Conservation (phyloP, 2,113 vertebrate genomes). For the Hiodon alosoides region DNA sequence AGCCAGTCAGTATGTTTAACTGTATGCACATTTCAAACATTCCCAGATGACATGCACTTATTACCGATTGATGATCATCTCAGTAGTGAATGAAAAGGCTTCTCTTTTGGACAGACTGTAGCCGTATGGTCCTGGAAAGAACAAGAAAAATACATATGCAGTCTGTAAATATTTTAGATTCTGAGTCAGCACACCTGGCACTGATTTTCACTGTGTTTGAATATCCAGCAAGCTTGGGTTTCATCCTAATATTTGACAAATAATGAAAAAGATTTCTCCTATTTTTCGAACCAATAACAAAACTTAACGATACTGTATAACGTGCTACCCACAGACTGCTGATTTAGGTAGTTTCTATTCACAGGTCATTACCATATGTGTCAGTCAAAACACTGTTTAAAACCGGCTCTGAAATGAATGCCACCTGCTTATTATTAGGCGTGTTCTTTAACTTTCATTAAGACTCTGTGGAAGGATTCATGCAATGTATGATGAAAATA, state of each 20-base stretch:
- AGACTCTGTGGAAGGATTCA: background rate
- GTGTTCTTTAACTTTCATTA: background rate
- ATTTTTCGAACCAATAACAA: constrained; percentile 1
- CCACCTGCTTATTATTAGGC: background rate
- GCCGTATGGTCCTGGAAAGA: background rate
- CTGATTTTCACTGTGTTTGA: background rate
- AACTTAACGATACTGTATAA: constrained; percentile 1
- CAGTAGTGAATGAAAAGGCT: constrained; percentile 2
- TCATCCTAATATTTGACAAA: background rate
- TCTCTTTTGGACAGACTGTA: background rate
- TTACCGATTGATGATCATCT: constrained; percentile 12
- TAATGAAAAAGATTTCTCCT: background rate
- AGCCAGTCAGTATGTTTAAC: constrained; percentile 19
- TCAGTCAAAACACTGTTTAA: constrained; percentile 4
- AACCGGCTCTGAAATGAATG: background rate
- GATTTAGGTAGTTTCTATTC: constrained; percentile 4
- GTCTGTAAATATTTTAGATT: background rate
- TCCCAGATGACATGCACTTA: constrained; percentile 6
- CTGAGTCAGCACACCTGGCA: background rate
- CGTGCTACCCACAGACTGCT: background rate
- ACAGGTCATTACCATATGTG: constrained; percentile 7
- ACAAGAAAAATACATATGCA: background rate
- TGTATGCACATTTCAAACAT: constrained; percentile 12
- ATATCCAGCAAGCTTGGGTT: background rate
- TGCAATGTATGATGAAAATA: background rate